A percentile compares a stretch with the other conserved stretches of the same genome.
phyloP scores from a whole-genome alignment of 2,888 invertebrate species.

The Diadegma fenestrale region DNA sequence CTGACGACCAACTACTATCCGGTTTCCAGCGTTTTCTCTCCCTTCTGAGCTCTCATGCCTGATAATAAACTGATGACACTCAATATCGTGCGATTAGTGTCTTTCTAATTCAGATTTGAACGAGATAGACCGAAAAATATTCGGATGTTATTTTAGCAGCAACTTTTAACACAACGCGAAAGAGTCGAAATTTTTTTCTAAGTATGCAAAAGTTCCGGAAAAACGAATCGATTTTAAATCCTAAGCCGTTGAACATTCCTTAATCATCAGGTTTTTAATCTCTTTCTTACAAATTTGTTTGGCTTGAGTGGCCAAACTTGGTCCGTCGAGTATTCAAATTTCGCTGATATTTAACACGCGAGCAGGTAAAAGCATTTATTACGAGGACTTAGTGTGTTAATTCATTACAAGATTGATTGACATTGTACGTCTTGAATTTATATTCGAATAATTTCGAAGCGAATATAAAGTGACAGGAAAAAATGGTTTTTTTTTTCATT shows the following conservation, averaged over 20 bases:
- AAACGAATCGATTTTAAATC: neutral
- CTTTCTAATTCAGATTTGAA: neutral
- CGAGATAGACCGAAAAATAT: neutral
- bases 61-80: neutral
- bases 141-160: neutral
- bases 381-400: constrained; percentile 17
- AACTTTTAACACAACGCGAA: neutral
- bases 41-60: constrained; percentile 4
- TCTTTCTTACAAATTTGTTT: neutral
- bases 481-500: constrained; percentile 31
- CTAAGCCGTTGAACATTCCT: neutral
- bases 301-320: neutral
- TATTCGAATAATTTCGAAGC: constrained; percentile 3
- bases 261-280: neutral
- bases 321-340: constrained; percentile 32
- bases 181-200: neutral
- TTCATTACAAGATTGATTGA: constrained; percentile 22
- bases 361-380: constrained; percentile 27
- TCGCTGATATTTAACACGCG: constrained; percentile 1
- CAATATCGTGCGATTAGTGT: neutral
- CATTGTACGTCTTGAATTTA: constrained; percentile 14
- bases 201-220: neutral
- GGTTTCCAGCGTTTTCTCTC: constrained; percentile 24
- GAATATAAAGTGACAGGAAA: constrained; percentile 10
- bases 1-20: constrained; percentile 29